These are phyloP conservation scores for Drosophila mimica DNA, from an alignment of 2,888 invertebrate genomes.

Conservation along the genomic window DNA sequence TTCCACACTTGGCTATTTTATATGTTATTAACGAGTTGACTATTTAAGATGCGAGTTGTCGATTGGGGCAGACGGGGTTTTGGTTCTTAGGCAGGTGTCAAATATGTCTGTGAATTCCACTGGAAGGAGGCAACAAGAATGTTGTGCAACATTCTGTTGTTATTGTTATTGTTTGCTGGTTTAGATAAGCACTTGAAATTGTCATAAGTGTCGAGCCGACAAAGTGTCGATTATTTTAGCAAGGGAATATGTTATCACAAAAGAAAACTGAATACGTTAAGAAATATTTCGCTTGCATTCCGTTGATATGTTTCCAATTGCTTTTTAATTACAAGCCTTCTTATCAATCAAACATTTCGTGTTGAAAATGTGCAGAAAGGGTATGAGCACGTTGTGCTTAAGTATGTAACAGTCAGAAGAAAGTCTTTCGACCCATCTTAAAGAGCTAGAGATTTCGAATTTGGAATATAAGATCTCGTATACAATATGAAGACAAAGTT, in stretches of 20 bases:
- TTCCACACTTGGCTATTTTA: background rate
- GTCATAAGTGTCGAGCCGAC: constrained; percentile 37
- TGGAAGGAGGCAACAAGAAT: constrained; percentile 3
- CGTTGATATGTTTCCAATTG: constrained; percentile 50
- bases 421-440: background rate
- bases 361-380: background rate
- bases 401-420: background rate
- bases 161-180: constrained; percentile 2
- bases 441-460: background rate
- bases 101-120: constrained; percentile 51
- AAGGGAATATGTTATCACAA: background rate
- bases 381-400: background rate
- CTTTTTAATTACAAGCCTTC: constrained; percentile 61
- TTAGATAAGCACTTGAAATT: constrained; percentile 55
- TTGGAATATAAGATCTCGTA: background rate
- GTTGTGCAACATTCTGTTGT: constrained; percentile 51
- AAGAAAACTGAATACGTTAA: background rate
- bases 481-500: background rate
- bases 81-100: constrained; percentile 24
- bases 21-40: background rate
- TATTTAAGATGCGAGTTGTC: background rate
- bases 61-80: background rate
- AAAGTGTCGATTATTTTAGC: constrained; percentile 1
- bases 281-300: constrained; percentile 3
- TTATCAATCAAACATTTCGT: constrained; percentile 26